Conservation (phyloP, 2,113 vertebrate genomes). For the Gasterosteus nipponicus region DNA sequence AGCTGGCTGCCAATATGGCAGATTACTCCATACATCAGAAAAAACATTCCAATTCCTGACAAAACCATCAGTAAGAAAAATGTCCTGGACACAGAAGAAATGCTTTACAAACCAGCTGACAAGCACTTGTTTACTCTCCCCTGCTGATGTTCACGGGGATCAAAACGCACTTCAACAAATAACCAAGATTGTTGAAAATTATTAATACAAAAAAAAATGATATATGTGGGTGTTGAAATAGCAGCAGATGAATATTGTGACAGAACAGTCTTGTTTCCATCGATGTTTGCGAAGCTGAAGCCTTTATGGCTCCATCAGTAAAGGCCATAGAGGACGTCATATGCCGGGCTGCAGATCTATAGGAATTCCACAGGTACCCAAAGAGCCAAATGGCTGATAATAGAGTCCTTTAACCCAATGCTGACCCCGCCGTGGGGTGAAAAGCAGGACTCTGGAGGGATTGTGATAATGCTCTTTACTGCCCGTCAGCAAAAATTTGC, state of each 20-base stretch:
- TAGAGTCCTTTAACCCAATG: constrained; percentile 52
- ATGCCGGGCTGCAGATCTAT: constrained; percentile 48
- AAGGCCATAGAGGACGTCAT: constrained; percentile 20
- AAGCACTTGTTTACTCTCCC: constrained; percentile 7
- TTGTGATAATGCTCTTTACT: constrained; percentile 42
- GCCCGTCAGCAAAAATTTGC: constrained; percentile 27
- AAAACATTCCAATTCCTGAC: constrained; percentile 41
- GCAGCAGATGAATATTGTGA: constrained; percentile 25
- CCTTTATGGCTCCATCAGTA: constrained; percentile 63
- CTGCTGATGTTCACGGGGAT: constrained; percentile 11
- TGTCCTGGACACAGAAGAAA: constrained; percentile 25
- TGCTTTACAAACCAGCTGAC: constrained; percentile 29
- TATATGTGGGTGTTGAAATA: constrained; percentile 11
- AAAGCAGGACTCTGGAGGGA: constrained; percentile 30
- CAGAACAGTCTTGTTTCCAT: constrained; percentile 32
- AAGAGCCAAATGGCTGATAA: constrained; percentile 49
- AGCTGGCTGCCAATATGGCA: constrained; percentile 40
- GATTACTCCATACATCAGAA: constrained; percentile 64
- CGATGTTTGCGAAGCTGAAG: constrained; percentile 33
- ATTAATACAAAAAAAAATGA: constrained; percentile 8
- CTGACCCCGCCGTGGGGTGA: constrained; percentile 53
- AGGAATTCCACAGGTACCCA: constrained; percentile 41
- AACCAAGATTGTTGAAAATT: constrained; percentile 15
- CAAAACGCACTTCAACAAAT: background rate
- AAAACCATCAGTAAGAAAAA: constrained; percentile 61